Base-by-base conservation (phyloP, 2,888 invertebrate genomes). In the Eupelmus urozonus region DNA sequence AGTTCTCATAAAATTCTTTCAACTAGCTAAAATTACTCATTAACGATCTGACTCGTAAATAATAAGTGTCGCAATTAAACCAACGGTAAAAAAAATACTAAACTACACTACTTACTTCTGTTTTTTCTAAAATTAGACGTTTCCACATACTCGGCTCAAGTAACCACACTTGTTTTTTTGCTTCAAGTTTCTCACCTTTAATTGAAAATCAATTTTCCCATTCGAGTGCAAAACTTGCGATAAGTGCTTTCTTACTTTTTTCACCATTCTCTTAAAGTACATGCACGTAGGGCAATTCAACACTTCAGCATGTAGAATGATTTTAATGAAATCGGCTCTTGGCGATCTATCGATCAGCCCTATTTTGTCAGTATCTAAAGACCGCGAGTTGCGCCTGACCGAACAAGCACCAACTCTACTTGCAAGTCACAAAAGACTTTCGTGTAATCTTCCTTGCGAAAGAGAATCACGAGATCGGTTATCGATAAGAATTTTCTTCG, bases 181-280 rank as follows among this genome's bases (percentile, higher is more conserved):
- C 53, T 13, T 18, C n/a, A 29, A 57, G 18, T 45, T 18, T 29
- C 29, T 18, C 42, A 25, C 1, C n/a, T 75, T 75, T 76, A 69
- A 76, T 70, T 45, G 55, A 76, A 76, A 70, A 76, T 69, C 69
- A 57, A 76, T 69, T 55, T 29, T 34, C 29, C 45, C 25, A 9
- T 11, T 29, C 16, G 34, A 49, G 59, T 40, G 59, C 62, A 34
- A 40, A 65, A 65, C 63, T 45, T 16, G 27, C 13, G 57, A 55
- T 57, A 60, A 57, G 7, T 27, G 18, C 40, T 29, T 55, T 34
- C 7, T 34, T 69, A 40, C 3, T 34, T 34, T 34, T 34, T 34
- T 34, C 9, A 9, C n/a, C n/a, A n/a, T n/a, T n/a, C n/a, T n/a
- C n/a, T n/a, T n/a, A n/a, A n/a, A n/a, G n/a, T n/a, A n/a, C n/a